Evolutionary conservation across 2,113 vertebrate genomes (phyloP), one percentile per base, ranked within the genome.

Genomic region (Callospermophilus lateralis): DNA sequence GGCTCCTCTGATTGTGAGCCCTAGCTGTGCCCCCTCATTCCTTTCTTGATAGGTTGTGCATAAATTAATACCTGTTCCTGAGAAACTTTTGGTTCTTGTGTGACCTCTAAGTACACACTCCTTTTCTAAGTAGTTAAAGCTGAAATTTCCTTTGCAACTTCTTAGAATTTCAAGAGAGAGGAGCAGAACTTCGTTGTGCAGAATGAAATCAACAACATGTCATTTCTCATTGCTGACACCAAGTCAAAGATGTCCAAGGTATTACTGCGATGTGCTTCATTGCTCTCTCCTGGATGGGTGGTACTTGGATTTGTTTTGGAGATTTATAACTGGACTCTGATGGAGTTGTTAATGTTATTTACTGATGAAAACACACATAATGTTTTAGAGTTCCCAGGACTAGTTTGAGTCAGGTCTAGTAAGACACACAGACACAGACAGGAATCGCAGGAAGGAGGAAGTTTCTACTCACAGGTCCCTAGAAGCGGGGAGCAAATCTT

Each of bases 171-270:
- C 98, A 99, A 99, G 98, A 99, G 99, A 80, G 99, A 99, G 97
- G 99, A 99, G 73, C 99, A 99, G 98, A 99, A 99, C 97, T 99
- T 99, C 77, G 99, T 99, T 89, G 99, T 99, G 68, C 99, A 99
- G 98, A 99, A 99, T 97, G 99, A 99, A 98, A 99, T 99, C 98
- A 99, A 99, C 98, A 99, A 99, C 87, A 99, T 99, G 99, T 99
- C 99, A 37, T 99, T 99, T 97, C 99, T 99, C 80, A 99, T 99
- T 95, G 99, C 99, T 42, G 99, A 99, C 92, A 99, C 99, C 86
- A 99, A 99, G 97, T 99, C 99, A 72, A 99, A 99, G 98, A 99
- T 99, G 99, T 99, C 99, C 17, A 99, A 99, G 99, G 99, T 99
- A 99, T 53, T 48, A 4, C 4, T 42, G 16, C 48, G 72, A 76